phyloP scores from a whole-genome alignment of 2,888 invertebrate genomes.

The Sericinus montela region DNA sequence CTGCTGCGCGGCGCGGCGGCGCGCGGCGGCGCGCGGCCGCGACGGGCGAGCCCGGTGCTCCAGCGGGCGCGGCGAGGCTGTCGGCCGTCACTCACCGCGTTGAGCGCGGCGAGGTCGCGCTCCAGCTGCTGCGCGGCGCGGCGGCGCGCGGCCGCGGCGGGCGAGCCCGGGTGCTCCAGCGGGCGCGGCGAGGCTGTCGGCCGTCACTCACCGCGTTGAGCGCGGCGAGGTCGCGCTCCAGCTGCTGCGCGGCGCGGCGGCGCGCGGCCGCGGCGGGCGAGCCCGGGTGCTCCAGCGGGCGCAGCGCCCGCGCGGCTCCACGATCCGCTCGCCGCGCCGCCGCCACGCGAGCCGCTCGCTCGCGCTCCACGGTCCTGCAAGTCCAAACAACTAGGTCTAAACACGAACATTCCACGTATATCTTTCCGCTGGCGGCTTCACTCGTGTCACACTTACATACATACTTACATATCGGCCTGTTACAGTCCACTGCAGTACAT shows the following conservation, averaged over 20 bases:
- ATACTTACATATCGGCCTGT: no score
- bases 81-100: conserved; percentile 52
- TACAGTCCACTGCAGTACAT: no score
- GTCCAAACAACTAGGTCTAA: neutral
- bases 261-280: conserved; percentile 43
- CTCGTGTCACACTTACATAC: no score
- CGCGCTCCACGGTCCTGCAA: conserved; percentile 62
- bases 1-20: no score
- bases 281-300: conserved; percentile 54
- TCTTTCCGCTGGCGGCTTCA: no score
- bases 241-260: conserved; percentile 43
- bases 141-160: no score
- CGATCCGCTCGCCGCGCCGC: conserved; percentile 54
- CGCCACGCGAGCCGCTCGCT: conserved; percentile 56
- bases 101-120: conserved; percentile 58
- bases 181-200: neutral
- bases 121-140: no score
- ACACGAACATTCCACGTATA: no score
- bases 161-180: no score
- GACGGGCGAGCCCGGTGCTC: no score
- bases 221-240: conserved; percentile 45
- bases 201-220: conserved; percentile 46
- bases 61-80: conserved; percentile 53
- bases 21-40: no score
- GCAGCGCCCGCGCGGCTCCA: conserved; percentile 42